Evolutionary conservation across 1,140 invertebrate genomes (phyloP).

Genomic region (Dendroctonus ponderosae): DNA sequence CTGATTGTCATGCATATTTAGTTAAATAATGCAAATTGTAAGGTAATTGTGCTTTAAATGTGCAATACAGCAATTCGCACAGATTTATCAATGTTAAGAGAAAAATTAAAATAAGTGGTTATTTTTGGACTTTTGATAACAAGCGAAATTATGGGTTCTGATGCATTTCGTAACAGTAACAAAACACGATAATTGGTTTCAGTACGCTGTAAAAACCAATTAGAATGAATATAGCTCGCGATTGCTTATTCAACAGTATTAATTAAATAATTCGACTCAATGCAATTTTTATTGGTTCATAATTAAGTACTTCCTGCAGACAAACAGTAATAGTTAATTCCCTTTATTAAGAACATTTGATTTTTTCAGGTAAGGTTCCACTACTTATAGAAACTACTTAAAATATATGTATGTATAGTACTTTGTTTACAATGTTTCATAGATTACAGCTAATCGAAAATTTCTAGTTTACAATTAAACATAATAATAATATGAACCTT

Average conservation of each 20-base stretch:
- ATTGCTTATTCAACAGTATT: slow-evolving; percentile 29
- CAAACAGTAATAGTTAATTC: slow-evolving; percentile 10
- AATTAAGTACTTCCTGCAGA: slow-evolving; percentile 21
- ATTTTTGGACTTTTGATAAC: too few species aligned
- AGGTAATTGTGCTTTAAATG: neutral
- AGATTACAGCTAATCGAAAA: neutral
- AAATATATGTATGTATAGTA: neutral
- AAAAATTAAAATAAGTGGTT: neutral
- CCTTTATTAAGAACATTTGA: neutral
- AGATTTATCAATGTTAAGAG: neutral
- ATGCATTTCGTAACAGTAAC: too few species aligned
- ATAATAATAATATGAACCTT: too few species aligned
- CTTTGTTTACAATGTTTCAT: slow-evolving; percentile 3
- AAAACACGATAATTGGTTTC: slow-evolving; percentile 7
- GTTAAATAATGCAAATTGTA: neutral
- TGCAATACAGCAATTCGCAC: neutral
- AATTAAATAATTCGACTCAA: slow-evolving; percentile 23
- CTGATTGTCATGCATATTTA: neutral
- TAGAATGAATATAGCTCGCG: slow-evolving; percentile 7
- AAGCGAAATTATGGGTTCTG: too few species aligned
- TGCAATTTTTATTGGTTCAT: slow-evolving; percentile 21
- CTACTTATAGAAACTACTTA: slow-evolving; percentile 1
- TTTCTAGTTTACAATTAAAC: too few species aligned
- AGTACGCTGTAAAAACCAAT: slow-evolving; percentile 14
- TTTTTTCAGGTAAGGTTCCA: slow-evolving; percentile 20